These are phyloP conservation scores for Zaprionus camerounensis DNA, from an alignment of 1,140 invertebrate genomes.

Conservation along the genomic window DNA sequence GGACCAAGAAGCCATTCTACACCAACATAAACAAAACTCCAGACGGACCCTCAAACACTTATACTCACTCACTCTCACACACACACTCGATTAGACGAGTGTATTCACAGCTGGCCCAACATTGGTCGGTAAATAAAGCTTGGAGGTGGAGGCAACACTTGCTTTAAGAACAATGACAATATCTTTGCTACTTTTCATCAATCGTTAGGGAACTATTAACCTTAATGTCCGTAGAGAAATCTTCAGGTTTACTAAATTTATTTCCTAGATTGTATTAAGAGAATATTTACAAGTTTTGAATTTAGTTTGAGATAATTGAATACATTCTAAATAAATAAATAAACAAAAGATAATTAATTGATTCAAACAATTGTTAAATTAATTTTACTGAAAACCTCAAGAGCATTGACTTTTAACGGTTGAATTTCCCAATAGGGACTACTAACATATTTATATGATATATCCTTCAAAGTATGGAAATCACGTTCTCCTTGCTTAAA, in stretches of 20 bases:
- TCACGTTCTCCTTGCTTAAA: background rate
- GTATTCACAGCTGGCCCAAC: constrained; percentile 37
- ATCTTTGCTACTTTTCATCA: background rate
- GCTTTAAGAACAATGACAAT: constrained; percentile 27
- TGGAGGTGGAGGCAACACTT: constrained; percentile 16
- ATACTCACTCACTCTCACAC: constrained; percentile 8
- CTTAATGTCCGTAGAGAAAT: background rate
- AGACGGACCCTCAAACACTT: constrained; percentile 50
- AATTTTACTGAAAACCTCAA: background rate
- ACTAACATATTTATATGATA: background rate
- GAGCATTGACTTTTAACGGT: background rate
- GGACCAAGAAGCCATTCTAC: constrained; percentile 59
- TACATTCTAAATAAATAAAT: background rate
- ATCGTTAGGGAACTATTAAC: background rate
- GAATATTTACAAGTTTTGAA: background rate
- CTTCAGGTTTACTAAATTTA: background rate
- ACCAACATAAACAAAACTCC: constrained; percentile 65
- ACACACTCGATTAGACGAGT: constrained; percentile 11
- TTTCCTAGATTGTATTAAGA: background rate
- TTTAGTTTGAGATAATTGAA: background rate
- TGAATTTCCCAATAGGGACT: too few relatives aligned
- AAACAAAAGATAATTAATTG: background rate
- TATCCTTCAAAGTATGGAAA: background rate
- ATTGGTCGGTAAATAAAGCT: constrained; percentile 41
- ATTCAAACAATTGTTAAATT: background rate